Evolutionary conservation across 2,888 invertebrate genomes (phyloP).

Genomic region (Oasisia sp.): DNA sequence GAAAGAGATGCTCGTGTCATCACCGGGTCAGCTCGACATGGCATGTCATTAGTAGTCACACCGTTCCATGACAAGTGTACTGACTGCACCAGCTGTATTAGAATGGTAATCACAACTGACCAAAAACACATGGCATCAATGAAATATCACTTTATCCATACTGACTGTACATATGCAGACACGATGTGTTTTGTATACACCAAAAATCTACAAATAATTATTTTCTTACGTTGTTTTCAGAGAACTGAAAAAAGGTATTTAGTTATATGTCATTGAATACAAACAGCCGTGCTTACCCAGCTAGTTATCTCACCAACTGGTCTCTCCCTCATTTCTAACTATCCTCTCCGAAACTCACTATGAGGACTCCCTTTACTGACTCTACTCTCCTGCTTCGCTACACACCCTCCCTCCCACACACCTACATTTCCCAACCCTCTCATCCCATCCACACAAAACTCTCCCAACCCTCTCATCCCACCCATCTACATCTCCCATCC

Average conservation of each 20-base stretch:
- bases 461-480: slow-evolving; percentile 31
- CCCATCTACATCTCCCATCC: background rate
- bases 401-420: background rate
- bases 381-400: background rate
- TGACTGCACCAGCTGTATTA: too few relatives aligned
- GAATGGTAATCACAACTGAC: too few relatives aligned
- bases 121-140: too few relatives aligned
- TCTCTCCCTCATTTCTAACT: background rate
- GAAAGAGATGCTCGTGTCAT: background rate
- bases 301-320: background rate
- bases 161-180: too few relatives aligned
- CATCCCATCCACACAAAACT: background rate
- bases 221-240: too few relatives aligned
- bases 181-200: background rate
- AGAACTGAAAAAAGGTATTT: too few relatives aligned
- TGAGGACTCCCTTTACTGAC: background rate
- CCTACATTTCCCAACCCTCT: background rate
- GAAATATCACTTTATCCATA: too few relatives aligned
- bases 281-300: background rate
- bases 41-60: background rate
- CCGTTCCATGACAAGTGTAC: background rate
- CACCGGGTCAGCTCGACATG: background rate
- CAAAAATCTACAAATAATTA: background rate
- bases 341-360: background rate
- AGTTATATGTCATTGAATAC: too few relatives aligned